Percentiles rank a stretch among this genome's conserved stretches.
These are phyloP conservation scores for Drosophila rubida DNA, from an alignment of 2,888 invertebrate genomes.

Conservation along the genomic window DNA sequence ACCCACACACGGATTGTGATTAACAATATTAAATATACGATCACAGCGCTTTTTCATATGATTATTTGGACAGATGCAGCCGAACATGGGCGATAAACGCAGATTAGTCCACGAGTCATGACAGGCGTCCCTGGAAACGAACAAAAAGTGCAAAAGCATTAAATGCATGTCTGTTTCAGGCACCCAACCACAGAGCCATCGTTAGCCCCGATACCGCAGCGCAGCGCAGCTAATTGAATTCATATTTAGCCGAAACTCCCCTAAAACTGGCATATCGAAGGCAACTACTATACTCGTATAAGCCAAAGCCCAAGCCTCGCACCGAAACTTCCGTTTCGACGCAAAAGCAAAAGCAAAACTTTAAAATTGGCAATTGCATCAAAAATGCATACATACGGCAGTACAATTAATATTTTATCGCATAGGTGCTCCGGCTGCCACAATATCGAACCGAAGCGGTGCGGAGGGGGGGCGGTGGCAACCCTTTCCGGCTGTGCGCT, in stretches of 20 bases:
- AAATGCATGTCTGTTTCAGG: conserved; percentile 9
- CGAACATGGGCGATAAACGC: conserved; percentile 94
- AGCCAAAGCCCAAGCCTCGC: conserved; percentile 7
- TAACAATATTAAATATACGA: conserved; percentile 94
- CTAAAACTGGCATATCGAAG: conserved; percentile 10
- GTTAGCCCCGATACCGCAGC: conserved; percentile 20
- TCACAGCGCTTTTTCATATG: conserved; percentile 95
- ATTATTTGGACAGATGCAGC: conserved; percentile 96
- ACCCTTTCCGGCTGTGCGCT: conserved; percentile 3
- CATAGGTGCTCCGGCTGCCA: conserved; percentile 32
- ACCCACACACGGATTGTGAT: conserved; percentile 98
- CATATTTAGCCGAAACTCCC: conserved; percentile 38
- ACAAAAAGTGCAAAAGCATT: conserved; percentile 34
- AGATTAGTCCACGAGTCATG: conserved; percentile 95
- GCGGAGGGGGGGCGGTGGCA: not conserved
- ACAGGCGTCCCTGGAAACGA: conserved; percentile 90
- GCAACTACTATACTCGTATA: no score
- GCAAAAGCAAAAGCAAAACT: conserved; percentile 55
- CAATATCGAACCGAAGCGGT: conserved; percentile 12
- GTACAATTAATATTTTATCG: conserved; percentile 79
- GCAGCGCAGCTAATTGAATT: conserved; percentile 63
- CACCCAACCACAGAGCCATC: not conserved
- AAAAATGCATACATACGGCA: conserved; percentile 77
- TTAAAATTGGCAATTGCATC: conserved; percentile 79
- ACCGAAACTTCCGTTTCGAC: conserved; percentile 63